Evolutionary conservation across 2,113 vertebrate genomes (phyloP).

Genomic region (Raphicerus campestris): DNA sequence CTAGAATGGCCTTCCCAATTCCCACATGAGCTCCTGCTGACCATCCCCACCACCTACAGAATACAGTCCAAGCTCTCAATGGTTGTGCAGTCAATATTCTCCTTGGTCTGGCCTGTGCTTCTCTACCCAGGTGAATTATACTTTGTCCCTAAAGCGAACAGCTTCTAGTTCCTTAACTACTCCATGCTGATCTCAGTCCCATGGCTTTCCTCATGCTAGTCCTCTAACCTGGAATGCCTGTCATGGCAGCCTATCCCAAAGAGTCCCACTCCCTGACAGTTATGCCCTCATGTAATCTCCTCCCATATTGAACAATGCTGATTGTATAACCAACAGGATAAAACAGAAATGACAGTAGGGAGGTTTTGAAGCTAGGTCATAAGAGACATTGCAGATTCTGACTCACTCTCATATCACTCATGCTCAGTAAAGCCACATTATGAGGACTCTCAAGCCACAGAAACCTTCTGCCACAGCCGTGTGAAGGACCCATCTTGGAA

Average conservation of each 20-base stretch:
- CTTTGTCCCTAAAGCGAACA: background rate
- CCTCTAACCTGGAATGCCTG: background rate
- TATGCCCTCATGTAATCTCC: background rate
- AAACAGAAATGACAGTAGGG: background rate
- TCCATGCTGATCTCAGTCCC: background rate
- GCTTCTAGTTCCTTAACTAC: background rate
- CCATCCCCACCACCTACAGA: background rate
- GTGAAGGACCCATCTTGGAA: background rate
- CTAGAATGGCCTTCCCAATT: background rate
- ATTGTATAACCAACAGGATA: background rate
- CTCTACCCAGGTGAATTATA: background rate
- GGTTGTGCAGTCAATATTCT: background rate
- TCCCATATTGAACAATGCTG: background rate
- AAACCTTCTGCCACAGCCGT: background rate
- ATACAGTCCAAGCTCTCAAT: background rate
- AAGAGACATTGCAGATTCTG: background rate
- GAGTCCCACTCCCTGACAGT: background rate
- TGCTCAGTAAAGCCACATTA: background rate
- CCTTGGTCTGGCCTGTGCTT: background rate
- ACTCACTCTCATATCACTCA: background rate
- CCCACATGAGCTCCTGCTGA: background rate
- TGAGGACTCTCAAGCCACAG: background rate
- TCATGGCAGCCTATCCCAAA: background rate
- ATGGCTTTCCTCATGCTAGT: background rate
- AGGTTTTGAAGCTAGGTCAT: background rate